Evolutionary conservation across 2,113 vertebrate species (phyloP).

Genomic region (Sprattus sprattus): DNA sequence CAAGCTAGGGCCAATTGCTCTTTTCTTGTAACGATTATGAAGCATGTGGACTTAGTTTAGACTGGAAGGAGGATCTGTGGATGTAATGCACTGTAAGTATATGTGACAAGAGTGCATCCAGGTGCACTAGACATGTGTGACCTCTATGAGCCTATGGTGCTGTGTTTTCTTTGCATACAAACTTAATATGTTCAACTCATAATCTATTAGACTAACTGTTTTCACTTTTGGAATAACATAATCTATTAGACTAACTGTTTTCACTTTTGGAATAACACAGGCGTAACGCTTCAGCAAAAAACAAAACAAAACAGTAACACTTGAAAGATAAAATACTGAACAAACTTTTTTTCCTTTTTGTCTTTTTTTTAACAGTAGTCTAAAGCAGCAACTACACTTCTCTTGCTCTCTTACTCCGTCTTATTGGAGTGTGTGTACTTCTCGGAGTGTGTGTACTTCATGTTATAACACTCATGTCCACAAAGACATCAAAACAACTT

Average conservation of each 20-base stretch:
- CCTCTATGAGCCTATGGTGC: not conserved
- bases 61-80: not conserved
- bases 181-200: not conserved
- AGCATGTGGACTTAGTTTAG: not conserved
- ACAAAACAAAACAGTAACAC: not conserved
- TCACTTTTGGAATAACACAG: not conserved
- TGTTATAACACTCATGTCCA: not conserved
- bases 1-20: too few species aligned
- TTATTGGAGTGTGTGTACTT: not conserved
- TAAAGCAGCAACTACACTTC: not conserved
- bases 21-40: not conserved
- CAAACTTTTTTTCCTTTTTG: not conserved
- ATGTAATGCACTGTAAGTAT: not conserved
- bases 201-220: not conserved
- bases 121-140: not conserved
- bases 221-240: too few species aligned
- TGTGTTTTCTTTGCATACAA: not conserved
- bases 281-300: not conserved
- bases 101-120: not conserved
- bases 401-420: not conserved
- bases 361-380: not conserved
- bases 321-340: conserved; percentile 15
- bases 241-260: not conserved
- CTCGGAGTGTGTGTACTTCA: not conserved
- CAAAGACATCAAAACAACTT: not conserved